Evolutionary conservation across 2,797 vertebrate species (phyloP).

Genomic region (Gallinago solitaria): DNA sequence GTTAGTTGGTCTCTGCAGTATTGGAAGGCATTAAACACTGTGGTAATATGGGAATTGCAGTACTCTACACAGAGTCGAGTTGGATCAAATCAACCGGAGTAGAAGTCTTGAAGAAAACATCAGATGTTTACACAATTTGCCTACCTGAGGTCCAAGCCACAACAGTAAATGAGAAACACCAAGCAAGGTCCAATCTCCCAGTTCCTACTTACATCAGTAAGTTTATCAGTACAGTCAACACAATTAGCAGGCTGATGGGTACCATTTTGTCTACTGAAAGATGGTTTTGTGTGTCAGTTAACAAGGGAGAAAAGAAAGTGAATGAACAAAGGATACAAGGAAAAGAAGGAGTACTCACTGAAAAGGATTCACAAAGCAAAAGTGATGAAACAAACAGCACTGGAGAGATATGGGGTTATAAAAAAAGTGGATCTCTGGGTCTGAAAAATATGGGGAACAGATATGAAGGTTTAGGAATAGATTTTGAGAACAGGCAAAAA

Average conservation of each 20-base stretch:
- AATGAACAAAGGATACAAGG: background rate
- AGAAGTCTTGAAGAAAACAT: constrained; percentile 34
- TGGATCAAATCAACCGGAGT: constrained; percentile 33
- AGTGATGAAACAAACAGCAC: background rate
- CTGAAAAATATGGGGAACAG: background rate
- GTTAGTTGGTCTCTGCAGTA: background rate
- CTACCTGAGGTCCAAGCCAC: constrained; percentile 65
- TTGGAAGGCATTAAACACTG: background rate
- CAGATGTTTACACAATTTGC: constrained; percentile 48
- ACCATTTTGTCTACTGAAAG: background rate
- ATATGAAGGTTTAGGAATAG: background rate
- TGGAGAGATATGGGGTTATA: background rate
- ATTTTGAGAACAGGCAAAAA: background rate
- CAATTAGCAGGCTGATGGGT: background rate
- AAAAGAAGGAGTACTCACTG: background rate
- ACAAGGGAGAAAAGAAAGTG: constrained; percentile 2
- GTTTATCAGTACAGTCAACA: constrained; percentile 38
- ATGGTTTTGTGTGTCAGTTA: background rate
- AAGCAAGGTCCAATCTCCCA: constrained; percentile 67
- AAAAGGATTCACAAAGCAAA: constrained; percentile 4
- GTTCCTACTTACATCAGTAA: constrained; percentile 38
- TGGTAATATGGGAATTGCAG: background rate
- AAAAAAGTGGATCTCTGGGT: background rate
- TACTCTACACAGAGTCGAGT: background rate
- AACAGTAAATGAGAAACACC: constrained; percentile 61